Conservation (phyloP, 2,888 invertebrate species). For the Eupithecia vulgata region DNA sequence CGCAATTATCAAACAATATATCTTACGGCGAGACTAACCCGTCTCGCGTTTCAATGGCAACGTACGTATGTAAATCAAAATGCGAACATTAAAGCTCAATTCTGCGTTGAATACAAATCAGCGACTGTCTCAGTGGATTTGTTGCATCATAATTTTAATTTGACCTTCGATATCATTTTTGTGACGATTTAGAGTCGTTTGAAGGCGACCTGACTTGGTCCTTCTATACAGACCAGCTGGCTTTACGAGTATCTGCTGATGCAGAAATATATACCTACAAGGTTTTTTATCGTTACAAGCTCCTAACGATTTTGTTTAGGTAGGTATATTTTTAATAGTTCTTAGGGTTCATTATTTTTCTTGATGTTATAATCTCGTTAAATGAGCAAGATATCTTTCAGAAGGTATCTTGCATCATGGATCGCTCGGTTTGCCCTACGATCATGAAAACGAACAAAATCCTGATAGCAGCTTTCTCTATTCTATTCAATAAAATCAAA, state of each 20-base stretch:
- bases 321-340: not conserved
- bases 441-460: not conserved
- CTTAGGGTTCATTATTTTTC: not conserved
- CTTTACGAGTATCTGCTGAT: not conserved
- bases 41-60: slow-evolving; percentile 50
- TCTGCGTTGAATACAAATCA: slow-evolving; percentile 50
- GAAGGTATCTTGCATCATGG: not conserved
- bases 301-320: not conserved
- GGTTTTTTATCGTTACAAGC: not conserved
- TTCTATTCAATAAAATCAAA: slow-evolving; percentile 14
- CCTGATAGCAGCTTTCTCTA: slow-evolving; percentile 3
- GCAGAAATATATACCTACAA: not conserved
- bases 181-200: slow-evolving; percentile 17
- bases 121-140: slow-evolving; percentile 39
- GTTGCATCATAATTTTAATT: slow-evolving; percentile 48
- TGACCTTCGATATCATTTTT: slow-evolving; percentile 45
- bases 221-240: not conserved
- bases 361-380: not conserved
- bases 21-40: slow-evolving; percentile 51
- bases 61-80: slow-evolving; percentile 45
- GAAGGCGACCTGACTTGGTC: not conserved
- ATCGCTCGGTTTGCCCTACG: not conserved
- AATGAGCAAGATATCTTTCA: not conserved
- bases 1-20: slow-evolving; percentile 73
- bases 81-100: slow-evolving; percentile 49